Evolutionary conservation across 2,888 invertebrate species (phyloP), one percentile per base, ranked within the genome.

Genomic region (Stictocephala bisonia): DNA sequence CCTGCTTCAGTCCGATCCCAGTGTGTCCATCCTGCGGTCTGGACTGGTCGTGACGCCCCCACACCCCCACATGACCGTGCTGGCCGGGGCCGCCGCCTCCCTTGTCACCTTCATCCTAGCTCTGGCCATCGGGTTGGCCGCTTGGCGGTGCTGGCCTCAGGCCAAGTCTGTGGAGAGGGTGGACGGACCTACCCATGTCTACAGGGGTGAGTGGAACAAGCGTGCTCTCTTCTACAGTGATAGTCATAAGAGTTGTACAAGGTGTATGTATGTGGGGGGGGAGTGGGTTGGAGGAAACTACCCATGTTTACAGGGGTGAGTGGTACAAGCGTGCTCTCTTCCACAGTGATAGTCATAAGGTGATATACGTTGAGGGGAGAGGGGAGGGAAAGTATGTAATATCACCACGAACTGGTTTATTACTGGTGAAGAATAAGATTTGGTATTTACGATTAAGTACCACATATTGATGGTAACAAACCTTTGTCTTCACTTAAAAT

Each of bases 61-160:
- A n/a, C 64, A 40, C 22, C 64, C 64, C 11, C 64, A 64, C 44
- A n/a, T 22, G 4, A 13, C 64, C 13, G 64, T 44, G 64, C 13
- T 44, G 26, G 64, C 64, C n/a, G 64, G 64, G 24, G 41, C 15
- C 1, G 24, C 44, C 1, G 64, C 64, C 15, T 64, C 64, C 24
- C 15, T 64, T 24, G 41, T 24, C 26, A 64, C 64, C 18, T 64
- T 64, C 44, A 40, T 64, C 9, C 64, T 64, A 22, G 64, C 15
- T 27, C 40, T 64, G 41, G 64, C 40, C n/a, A 1, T 64, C 7
- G n/a, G n/a, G n/a, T n/a, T n/a, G n/a, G 40, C 44, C 64, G 3
- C 41, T 1, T 64, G 64, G 44, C 18, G 60, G 26, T 60, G 31
- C 35, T 58, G 56, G 56, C 44, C 44, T 4, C 9, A 31, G 51